Conservation (phyloP, 2,797 vertebrate genomes). For the Margarornis squamiger region DNA sequence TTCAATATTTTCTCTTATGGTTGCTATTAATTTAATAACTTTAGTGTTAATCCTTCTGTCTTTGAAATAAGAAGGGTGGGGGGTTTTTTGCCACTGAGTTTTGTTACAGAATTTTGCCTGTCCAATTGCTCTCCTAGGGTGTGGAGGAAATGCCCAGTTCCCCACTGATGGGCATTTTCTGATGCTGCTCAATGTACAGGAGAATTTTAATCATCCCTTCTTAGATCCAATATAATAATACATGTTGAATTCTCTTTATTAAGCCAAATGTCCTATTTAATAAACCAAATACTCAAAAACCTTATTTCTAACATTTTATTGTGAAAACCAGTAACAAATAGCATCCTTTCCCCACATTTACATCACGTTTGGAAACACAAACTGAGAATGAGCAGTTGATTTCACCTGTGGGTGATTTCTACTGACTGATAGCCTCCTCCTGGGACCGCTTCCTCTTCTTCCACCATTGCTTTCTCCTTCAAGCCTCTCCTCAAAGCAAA, state of each 20-base stretch:
- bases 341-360: not conserved
- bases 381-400: not conserved
- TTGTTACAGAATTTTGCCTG: not conserved
- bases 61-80: not conserved
- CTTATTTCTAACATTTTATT: not conserved
- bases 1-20: not conserved
- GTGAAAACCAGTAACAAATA: not conserved
- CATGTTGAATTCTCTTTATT: not conserved
- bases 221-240: not conserved
- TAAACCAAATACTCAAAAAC: not conserved
- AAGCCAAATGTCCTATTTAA: not conserved
- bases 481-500: not conserved
- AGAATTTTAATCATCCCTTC: not conserved
- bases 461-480: not conserved
- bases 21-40: not conserved
- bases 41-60: not conserved
- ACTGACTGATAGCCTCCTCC: not conserved
- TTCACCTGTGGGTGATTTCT: not conserved
- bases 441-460: not conserved
- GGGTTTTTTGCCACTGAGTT: not conserved
- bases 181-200: not conserved
- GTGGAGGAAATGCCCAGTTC: not conserved
- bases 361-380: not conserved
- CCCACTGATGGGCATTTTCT: not conserved
- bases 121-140: not conserved